Base-by-base conservation (phyloP, 1,140 invertebrate species). In the Rhagoletis pomonella region DNA sequence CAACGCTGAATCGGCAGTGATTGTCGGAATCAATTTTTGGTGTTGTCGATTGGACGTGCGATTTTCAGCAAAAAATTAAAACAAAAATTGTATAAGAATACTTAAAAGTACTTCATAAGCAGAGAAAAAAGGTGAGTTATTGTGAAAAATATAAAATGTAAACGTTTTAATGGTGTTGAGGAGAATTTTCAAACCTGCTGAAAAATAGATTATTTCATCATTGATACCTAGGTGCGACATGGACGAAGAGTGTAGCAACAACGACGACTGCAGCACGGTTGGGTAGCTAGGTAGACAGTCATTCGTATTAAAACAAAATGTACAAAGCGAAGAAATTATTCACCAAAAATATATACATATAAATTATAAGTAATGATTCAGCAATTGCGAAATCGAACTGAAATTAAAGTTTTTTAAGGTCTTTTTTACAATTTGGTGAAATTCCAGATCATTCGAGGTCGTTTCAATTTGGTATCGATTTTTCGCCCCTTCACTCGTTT, bases 11-110 rank as follows among this genome's bases (percentile, higher is more conserved):
- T n/a, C 44, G 47, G 67, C 42, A 42, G 73, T 55, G 73, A 81
- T 81, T 81, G 73, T 81, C 73, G 73, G 73, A 81, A 81, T 81
- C 73, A 81, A 81, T 81, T 81, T 81, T 55, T 81, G 14, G 42
- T 81, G 42, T 50, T 81, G 47, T 55, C 44, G 47, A 81, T n/a
- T 12, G 55, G 47, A 81, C 73, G 47, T 81, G 73, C 55, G 73
- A 47, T 9, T 81, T 81, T 81, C 19, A 55, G n/a, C 19, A 29
- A n/a, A 10, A 73, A 81, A 55, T 55, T 81, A 81, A 55, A 19
- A 17, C 9, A 55, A 81, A 55, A 55, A 50, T 81, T 77, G n/a
- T 77, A 47, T 50, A 29, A 29, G 29, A 29, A 29, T 29, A 29
- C 29, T 29, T 29, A 47, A 77, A 47, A 17, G 47, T 81, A 50